Conservation (phyloP, 2,113 vertebrate genomes). For the Callaeas wilsoni region DNA sequence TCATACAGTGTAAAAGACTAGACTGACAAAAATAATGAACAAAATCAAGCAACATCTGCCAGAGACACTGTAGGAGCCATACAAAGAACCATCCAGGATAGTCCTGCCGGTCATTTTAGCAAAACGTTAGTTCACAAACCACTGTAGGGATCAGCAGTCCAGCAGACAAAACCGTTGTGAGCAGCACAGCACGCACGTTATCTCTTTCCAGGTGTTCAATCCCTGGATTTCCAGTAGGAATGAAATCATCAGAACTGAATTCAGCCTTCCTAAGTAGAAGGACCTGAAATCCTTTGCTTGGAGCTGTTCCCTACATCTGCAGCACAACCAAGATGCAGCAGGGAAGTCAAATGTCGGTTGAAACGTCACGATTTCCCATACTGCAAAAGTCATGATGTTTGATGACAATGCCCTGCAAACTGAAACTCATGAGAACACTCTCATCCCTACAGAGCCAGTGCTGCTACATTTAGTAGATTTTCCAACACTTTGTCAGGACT, state of each 20-base stretch:
- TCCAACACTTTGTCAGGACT: background rate
- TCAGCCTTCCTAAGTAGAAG: background rate
- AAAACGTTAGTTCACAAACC: background rate
- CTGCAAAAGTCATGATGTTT: background rate
- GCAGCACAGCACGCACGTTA: background rate
- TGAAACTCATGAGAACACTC: background rate
- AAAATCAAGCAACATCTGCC: slow-evolving; percentile 8
- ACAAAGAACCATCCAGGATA: background rate
- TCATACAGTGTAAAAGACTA: background rate
- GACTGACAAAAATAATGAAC: background rate
- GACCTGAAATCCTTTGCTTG: background rate
- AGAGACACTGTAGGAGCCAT: background rate
- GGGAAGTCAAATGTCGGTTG: background rate
- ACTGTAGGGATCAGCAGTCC: background rate
- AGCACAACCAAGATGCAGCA: background rate
- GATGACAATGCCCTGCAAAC: background rate
- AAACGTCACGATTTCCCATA: background rate
- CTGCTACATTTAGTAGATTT: background rate
- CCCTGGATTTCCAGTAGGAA: background rate
- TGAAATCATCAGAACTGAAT: background rate
- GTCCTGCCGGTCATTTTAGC: background rate
- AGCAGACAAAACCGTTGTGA: background rate
- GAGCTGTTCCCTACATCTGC: background rate
- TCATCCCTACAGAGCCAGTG: background rate
- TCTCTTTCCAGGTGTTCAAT: background rate